Percentiles rank a stretch among this genome's conserved stretches.
phyloP scores from a whole-genome alignment of 1,140 invertebrate genomes.

The Nylanderia fulva region DNA sequence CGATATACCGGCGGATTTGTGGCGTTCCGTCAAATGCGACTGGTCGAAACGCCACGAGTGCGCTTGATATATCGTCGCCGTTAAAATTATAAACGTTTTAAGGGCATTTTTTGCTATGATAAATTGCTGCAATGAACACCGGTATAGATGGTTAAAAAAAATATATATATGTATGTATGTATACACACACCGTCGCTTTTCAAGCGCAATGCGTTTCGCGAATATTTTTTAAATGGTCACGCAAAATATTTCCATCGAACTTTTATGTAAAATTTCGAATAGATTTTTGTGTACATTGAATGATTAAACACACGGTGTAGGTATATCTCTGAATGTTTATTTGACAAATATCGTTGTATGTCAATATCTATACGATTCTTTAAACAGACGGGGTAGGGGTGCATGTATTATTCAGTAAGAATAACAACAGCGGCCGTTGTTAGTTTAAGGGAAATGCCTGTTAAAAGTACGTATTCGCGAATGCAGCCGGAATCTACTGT shows the following conservation, averaged over 20 bases:
- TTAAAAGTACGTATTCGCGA: neutral
- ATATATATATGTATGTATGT: no score
- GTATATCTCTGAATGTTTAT: neutral
- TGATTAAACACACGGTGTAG: neutral
- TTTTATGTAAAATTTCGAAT: constrained; percentile 2
- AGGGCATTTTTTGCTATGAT: constrained; percentile 38
- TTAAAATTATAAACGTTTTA: constrained; percentile 57
- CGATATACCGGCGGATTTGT: constrained; percentile 46
- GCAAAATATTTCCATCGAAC: neutral
- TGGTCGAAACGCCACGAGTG: constrained; percentile 47
- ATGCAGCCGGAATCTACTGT: neutral
- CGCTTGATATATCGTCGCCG: constrained; percentile 35
- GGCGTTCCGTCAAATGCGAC: constrained; percentile 51
- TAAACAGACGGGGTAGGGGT: neutral
- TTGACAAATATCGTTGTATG: neutral
- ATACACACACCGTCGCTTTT: neutral
- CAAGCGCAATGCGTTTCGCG: neutral
- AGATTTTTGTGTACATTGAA: neutral
- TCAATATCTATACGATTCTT: no score
- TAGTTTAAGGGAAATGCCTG: neutral
- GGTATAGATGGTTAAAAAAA: neutral
- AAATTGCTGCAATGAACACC: constrained; percentile 35
- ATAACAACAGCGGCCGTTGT: neutral
- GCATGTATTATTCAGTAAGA: no score
- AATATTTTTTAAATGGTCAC: constrained; percentile 22